Evolutionary conservation across 2,797 vertebrate genomes (phyloP), one percentile per base, ranked within the genome.

Genomic region (Poliocrania exsul): DNA sequence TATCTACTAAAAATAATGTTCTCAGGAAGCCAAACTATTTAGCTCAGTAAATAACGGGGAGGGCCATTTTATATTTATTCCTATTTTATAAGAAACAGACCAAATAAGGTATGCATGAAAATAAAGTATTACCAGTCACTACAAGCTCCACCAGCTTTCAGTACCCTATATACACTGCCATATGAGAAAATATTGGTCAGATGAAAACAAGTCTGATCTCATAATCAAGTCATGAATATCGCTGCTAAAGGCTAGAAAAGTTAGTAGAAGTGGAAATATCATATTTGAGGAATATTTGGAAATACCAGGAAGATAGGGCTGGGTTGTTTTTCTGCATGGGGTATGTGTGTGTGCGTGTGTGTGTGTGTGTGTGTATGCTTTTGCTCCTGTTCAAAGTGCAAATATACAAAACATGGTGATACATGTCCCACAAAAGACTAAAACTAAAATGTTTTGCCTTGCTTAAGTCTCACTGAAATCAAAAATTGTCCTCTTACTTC

Each of bases 301-400:
- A 83, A 25, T 8, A 64, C 18, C 3, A 64, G 40, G 19, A 81
- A 70, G 13, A 70, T 6, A 54, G 7, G 13, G 11, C 9, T 26
- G 10, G 4, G 3, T 0, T 2, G 19, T 10, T 37, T 53, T 35
- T 21, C 8, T 4, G 2, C 46, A 50, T 23, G 19, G 9, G 3
- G 0, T 1, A 19, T 21, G 11, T 12, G 5, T 6, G 2, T 11
- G 11, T 37, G 20, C 26, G 19, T 40, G 58, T 16, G 3, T 19
- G 4, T 6, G 1, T 11, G 11, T 38, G 20, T 31, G 19, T 40
- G 58, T 16, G 3, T 10, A 7, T n/a, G 46, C 10, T 80, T 82
- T 80, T 46, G 24, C 8, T 94, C 17, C 44, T 42, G 24, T 37
- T 86, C 33, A 60, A 79, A 73, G 20, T n/a, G 6, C 2, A 73